Base-by-base conservation (phyloP, 2,888 invertebrate species). In the Alloscopus bannaensis region DNA sequence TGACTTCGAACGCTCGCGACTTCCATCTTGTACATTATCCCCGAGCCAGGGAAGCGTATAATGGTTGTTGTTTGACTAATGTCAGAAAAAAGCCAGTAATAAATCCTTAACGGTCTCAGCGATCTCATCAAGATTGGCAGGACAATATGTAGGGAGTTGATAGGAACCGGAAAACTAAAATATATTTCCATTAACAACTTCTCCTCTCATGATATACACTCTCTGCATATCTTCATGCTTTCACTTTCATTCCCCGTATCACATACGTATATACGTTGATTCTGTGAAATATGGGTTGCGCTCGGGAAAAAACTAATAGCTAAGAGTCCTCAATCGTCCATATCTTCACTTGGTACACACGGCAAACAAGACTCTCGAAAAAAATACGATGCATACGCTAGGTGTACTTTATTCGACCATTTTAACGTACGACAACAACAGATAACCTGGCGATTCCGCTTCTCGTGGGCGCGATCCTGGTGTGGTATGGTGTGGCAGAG, bases 101-200 rank as follows among this genome's bases (percentile, higher is more conserved):
- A 78, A 78, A 78, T 78, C 78, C 55, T 71, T 70, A 78, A 78
- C 78, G 47, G 70, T 50, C 65, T 70, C 64, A 57, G 45, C 70
- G 70, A 78, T 78, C 78, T 78, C 78, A 78, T 78, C 78, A 78
- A 78, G 78, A 78, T 78, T 78, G 78, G 78, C 78, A 78, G 78
- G 78, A 78, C 78, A 78, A 78, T 78, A 78, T 78, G 78, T 70
- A 78, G 64, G 68, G 60, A 78, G 70, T 71, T 78, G 70, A 78
- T 78, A 65, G 78, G 70, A 65, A 70, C 65, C 70, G 78, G 78
- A 78, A 78, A 59, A 65, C 47, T 65, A 64, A 78, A 78, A 78
- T 62, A 71, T 71, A 78, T 78, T 78, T 78, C 78, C 78, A 78
- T 78, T 78, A 78, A 57, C 71, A 78, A 64, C 62, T 77, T 77